Evolutionary conservation across 2,113 vertebrate genomes (phyloP).

Genomic region (Sebastes fasciatus): DNA sequence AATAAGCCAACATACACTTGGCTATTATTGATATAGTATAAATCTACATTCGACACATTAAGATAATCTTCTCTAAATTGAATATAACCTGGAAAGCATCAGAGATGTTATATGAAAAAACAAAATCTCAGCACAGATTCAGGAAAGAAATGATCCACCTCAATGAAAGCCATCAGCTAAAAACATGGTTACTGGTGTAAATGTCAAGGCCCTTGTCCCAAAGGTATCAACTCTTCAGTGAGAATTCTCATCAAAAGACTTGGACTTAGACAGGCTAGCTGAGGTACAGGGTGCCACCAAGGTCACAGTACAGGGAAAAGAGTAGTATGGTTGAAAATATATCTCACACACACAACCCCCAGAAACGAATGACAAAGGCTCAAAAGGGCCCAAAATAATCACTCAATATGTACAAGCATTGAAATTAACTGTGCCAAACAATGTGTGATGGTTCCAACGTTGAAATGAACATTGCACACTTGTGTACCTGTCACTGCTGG

Average conservation of each 20-base stretch:
- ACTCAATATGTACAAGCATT: slow-evolving; percentile 69
- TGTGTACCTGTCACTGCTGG: slow-evolving; percentile 47
- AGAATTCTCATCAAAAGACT: slow-evolving; percentile 52
- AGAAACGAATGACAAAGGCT: slow-evolving; percentile 58
- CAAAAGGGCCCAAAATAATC: slow-evolving; percentile 63
- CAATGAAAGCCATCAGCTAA: slow-evolving; percentile 73
- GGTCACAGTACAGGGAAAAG: slow-evolving; percentile 55
- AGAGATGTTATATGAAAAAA: slow-evolving; percentile 83
- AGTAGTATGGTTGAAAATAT: slow-evolving; percentile 57
- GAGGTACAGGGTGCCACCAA: slow-evolving; percentile 49
- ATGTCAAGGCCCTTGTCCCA: slow-evolving; percentile 55
- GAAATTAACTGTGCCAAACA: slow-evolving; percentile 49
- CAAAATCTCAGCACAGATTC: slow-evolving; percentile 74
- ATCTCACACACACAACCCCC: slow-evolving; percentile 34
- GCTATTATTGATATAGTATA: slow-evolving; percentile 86
- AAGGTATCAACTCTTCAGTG: slow-evolving; percentile 42
- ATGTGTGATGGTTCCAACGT: slow-evolving; percentile 28
- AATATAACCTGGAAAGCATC: slow-evolving; percentile 88
- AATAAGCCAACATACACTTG: slow-evolving; percentile 86
- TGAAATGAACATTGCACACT: slow-evolving; percentile 53
- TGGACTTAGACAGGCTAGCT: slow-evolving; percentile 37
- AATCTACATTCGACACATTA: slow-evolving; percentile 89
- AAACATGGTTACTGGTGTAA: slow-evolving; percentile 53
- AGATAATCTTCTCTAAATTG: slow-evolving; percentile 84
- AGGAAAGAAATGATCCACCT: slow-evolving; percentile 57